These are phyloP conservation scores for Theristicus caerulescens DNA, from an alignment of 2,113 vertebrate species.

Conservation along the genomic window DNA sequence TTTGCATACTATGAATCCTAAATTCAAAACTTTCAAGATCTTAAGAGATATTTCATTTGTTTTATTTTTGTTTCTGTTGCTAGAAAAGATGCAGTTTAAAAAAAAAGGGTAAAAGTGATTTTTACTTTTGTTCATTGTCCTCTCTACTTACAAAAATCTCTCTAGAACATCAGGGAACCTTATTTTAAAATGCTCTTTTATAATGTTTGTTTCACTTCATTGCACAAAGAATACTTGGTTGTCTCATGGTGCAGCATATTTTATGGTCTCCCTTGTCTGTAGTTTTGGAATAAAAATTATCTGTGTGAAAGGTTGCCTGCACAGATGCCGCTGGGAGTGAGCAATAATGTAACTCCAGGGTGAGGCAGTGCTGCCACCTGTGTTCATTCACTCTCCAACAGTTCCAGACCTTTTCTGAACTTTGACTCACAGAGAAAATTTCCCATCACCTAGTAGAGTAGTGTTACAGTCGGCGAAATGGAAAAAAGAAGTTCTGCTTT, in stretches of 20 bases:
- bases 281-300: not conserved
- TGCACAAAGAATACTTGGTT: not conserved
- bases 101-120: not conserved
- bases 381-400: not conserved
- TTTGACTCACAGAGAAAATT: not conserved
- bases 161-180: not conserved
- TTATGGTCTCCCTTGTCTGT: not conserved
- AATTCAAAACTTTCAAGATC: not conserved
- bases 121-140: not conserved
- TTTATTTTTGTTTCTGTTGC: not conserved
- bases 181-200: not conserved
- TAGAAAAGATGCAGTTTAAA: not conserved
- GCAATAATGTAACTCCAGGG: not conserved
- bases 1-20: not conserved
- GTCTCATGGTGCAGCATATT: not conserved
- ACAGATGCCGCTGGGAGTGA: not conserved
- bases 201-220: not conserved
- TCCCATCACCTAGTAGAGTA: not conserved
- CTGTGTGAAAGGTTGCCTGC: not conserved
- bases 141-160: not conserved
- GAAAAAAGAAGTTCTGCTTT: not conserved
- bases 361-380: not conserved
- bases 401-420: not conserved
- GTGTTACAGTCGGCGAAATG: not conserved
- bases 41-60: not conserved